Percentiles rank a stretch among this genome's conserved stretches.
Conservation (phyloP, 1,140 invertebrate species). For the Idris sp. region DNA sequence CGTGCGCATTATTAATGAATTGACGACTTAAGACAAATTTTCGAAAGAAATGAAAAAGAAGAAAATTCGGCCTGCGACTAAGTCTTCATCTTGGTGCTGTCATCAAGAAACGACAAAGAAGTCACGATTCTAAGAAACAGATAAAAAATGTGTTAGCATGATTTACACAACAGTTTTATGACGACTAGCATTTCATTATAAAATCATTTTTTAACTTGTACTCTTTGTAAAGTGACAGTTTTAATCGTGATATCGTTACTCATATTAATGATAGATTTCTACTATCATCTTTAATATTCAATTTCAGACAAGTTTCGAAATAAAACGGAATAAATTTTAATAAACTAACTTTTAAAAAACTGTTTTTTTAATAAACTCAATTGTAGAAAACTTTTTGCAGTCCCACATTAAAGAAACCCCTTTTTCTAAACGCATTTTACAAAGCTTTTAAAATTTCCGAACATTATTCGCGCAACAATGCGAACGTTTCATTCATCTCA, state of each 20-base stretch:
- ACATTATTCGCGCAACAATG: no score
- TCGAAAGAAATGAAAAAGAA: slow-evolving; percentile 17
- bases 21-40: slow-evolving; percentile 57
- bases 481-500: slow-evolving; percentile 12
- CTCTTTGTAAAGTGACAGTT: slow-evolving; percentile 24
- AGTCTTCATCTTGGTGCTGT: slow-evolving; percentile 53
- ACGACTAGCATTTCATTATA: slow-evolving; percentile 30
- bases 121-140: slow-evolving; percentile 44
- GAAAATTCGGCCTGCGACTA: slow-evolving; percentile 14
- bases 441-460: no score
- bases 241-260: slow-evolving; percentile 5
- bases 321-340: no score
- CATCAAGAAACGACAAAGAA: slow-evolving; percentile 41
- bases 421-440: slow-evolving; percentile 14
- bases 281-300: no score
- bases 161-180: slow-evolving; percentile 27
- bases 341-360: no score
- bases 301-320: no score
- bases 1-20: slow-evolving; percentile 61
- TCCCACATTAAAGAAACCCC: no score
- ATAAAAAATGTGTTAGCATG: slow-evolving; percentile 38
- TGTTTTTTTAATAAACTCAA: no score
- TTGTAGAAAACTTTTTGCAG: no score
- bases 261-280: no score
- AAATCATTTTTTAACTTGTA: slow-evolving; percentile 24